Evolutionary conservation across 37 sponge, comb jelly and placozoan genomes (phyloP), one percentile per base, ranked within the genome.

Genomic region (Hexactinellida sp.): DNA sequence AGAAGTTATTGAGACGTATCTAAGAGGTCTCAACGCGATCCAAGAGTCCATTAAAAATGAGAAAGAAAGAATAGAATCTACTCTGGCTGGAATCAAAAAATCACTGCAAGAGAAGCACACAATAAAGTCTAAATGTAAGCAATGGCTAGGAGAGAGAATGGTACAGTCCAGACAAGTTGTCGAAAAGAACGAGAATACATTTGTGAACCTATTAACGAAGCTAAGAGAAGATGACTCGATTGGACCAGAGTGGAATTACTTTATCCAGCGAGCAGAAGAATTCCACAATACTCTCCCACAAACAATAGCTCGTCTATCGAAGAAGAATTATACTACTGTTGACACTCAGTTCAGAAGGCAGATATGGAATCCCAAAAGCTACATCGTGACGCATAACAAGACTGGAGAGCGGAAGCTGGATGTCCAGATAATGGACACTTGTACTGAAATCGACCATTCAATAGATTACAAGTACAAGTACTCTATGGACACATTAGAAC

Each of bases 241-340:
- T 63, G 76, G 76, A 25, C 76, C 76, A 63, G 76, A 63, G 13
- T 63, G 76, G 76, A 63, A 10, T 21, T 63, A 63, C 76, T 63
- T 63, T n/a, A 63, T 63, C 25, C 25, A 63, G 13, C 76, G 76
- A 10, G 76, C 32, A 10, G 76, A 63, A n/a, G 76, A 63, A 7
- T 63, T 63, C 30, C 76, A 63, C 30, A 63, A 63, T n/a, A 25
- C 76, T 63, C 76, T 63, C 30, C 76, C 76, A 7, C 28, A 63
- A 63, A 32, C 34, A 23, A 63, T 63, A 63, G 76, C 34, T 63
- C 21, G 76, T 5, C 76, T 63, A 23, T 10, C 76, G 3, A 63
- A 63, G 34, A 28, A 63, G 28, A 63, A 63, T 28, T 63, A 63
- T 63, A 63, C 76, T 7, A 63, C 76, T 7, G 76, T 63, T n/a